Base-by-base conservation (phyloP, 1,140 invertebrate genomes). In the Heterodera schachtii region DNA sequence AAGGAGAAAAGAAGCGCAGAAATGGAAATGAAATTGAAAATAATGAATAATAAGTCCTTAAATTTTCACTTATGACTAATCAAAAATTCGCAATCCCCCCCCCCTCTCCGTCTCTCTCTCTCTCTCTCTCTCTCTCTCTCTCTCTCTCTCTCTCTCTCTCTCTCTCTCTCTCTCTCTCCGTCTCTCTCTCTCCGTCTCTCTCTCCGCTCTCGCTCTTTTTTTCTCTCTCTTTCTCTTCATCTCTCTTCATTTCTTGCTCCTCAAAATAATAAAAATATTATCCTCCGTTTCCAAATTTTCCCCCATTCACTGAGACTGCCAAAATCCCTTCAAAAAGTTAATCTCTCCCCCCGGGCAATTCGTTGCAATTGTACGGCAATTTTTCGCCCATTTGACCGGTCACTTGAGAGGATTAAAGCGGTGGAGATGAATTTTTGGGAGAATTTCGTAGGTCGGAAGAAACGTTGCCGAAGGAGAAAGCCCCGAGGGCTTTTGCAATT, bases 301-400 rank as follows among this genome's bases (percentile, higher is more conserved):
- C 57, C 19, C 13, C 13, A 19, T 60, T 60, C 57, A 16, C 57
- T 31, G 31, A 31, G 31, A 31, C 31, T 60, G 57, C 57, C 16
- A 60, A 60, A 60, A 60, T 60, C 57, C 57, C 57, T 64, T 64
- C 57, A 64, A 64, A 64, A 64, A 64, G 57, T 64, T 64, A 64
- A 64, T 64, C 57, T 64, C 57, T n/a, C n/a, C 57, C 57, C 57
- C 19, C 57, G 11, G 57, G 57, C 52, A 31, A 31, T 31, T 31
- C 31, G 52, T 11, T 52, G 52, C 6, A 52, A 52, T 52, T 52
- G 57, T 64, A 64, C 57, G 57, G 19, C 57, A 11, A 64, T 19
- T 19, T 64, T 64, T 64, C 57, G 11, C 57, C 57, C 2, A n/a
- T 16, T 13, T 64, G 57, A 64, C 57, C 57, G 57, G 57, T 64